phyloP scores from a whole-genome alignment of 2,113 vertebrate genomes.

The Urocynchramus pylzowi region DNA sequence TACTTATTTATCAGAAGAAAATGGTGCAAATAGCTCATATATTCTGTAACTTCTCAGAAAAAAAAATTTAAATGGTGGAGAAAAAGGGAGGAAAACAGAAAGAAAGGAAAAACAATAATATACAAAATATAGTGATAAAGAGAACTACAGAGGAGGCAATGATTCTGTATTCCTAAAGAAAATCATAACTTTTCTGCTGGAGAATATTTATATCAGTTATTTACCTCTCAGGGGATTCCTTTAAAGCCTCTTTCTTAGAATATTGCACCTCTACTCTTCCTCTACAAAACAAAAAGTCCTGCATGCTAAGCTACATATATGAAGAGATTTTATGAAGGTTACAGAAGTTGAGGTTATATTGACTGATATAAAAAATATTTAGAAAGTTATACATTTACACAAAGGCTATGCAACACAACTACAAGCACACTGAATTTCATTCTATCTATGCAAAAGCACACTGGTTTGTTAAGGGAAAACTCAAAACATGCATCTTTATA shows the following conservation, averaged over 20 bases:
- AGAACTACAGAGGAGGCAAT: not conserved
- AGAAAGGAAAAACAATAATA: not conserved
- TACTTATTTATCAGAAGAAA: not conserved
- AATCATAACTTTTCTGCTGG: not conserved
- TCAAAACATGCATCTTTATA: not conserved
- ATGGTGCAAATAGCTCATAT: not conserved
- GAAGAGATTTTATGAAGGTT: accelerated
- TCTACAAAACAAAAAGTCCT: not conserved
- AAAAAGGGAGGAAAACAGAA: not conserved
- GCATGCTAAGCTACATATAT: not conserved
- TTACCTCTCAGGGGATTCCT: not conserved
- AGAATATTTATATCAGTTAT: not conserved
- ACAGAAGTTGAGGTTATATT: not conserved
- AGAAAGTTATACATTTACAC: not conserved
- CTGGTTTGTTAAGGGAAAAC: not conserved
- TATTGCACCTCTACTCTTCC: not conserved
- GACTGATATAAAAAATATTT: not conserved
- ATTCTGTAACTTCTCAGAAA: not conserved
- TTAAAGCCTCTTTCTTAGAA: not conserved
- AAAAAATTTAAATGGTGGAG: accelerated
- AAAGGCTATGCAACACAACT: not conserved
- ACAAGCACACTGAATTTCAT: not conserved
- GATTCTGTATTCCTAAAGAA: not conserved
- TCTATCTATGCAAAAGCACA: not conserved
- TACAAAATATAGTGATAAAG: not conserved